These are phyloP conservation scores for Mormyrops attenuatus DNA, from an alignment of 2,797 vertebrate species.

Conservation along the genomic window DNA sequence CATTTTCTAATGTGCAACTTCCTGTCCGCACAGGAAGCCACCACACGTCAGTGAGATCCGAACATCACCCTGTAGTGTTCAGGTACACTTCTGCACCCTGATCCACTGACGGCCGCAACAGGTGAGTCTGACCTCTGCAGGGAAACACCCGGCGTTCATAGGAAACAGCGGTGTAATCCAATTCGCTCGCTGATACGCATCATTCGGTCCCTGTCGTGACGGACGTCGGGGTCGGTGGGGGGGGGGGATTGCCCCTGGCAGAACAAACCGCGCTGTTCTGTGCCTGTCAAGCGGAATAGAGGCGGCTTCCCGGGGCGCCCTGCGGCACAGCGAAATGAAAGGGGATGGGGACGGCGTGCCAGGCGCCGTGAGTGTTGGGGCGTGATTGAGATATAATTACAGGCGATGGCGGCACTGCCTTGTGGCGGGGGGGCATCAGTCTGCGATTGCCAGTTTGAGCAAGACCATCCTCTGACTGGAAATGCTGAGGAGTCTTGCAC, in stretches of 20 bases:
- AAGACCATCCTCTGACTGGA: not conserved
- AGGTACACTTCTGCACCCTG: not conserved
- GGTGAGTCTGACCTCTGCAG: not conserved
- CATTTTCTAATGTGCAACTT: not conserved
- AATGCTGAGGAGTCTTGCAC: not conserved
- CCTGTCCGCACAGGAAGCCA: not conserved
- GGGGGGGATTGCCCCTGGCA: slow-evolving; percentile 2
- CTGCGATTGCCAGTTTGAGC: not conserved
- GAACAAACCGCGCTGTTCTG: not conserved
- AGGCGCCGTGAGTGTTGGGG: slow-evolving; percentile 3
- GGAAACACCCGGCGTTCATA: not conserved
- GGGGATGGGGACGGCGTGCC: not conserved
- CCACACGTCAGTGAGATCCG: not conserved
- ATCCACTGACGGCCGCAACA: not conserved
- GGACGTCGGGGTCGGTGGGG: not conserved
- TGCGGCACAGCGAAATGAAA: not conserved
- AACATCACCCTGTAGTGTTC: not conserved
- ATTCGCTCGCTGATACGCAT: not conserved
- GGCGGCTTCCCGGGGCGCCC: not conserved
- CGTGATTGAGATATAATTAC: slow-evolving; percentile 13
- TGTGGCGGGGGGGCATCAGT: not conserved
- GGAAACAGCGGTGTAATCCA: not conserved
- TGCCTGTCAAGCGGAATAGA: not conserved
- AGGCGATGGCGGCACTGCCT: not conserved
- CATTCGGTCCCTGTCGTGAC: not conserved